Conservation (phyloP, 2,888 invertebrate genomes). For the Eledone cirrhosa region DNA sequence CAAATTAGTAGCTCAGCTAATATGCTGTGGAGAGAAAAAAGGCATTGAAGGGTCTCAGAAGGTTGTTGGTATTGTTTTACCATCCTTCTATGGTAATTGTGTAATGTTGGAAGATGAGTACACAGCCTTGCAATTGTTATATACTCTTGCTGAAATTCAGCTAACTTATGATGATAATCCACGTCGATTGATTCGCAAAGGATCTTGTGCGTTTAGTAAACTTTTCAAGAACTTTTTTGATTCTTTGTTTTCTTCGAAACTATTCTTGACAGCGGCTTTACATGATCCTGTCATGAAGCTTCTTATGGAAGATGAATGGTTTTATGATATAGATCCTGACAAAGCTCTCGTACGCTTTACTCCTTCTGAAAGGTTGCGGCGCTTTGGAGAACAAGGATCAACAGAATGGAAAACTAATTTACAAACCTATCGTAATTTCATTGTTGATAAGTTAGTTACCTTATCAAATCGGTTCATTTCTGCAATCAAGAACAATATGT, state of each 20-base stretch:
- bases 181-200: conserved; percentile 76
- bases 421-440: conserved; percentile 80
- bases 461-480: conserved; percentile 83
- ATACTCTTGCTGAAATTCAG: conserved; percentile 76
- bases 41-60: conserved; percentile 52
- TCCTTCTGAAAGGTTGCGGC: conserved; percentile 71
- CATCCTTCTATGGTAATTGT: conserved; percentile 75
- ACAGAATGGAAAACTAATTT: conserved; percentile 79
- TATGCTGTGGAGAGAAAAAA: conserved; percentile 70
- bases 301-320: conserved; percentile 88
- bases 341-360: conserved; percentile 77
- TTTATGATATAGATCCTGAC: conserved; percentile 89
- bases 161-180: conserved; percentile 76
- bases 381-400: conserved; percentile 82
- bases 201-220: conserved; percentile 85
- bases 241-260: conserved; percentile 86
- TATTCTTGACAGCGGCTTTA: conserved; percentile 91
- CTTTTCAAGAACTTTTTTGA: conserved; percentile 90
- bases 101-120: conserved; percentile 80
- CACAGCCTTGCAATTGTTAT: conserved; percentile 61
- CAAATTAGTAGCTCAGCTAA: conserved; percentile 76
- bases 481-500: conserved; percentile 84
- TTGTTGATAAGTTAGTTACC: conserved; percentile 78
- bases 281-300: conserved; percentile 90
- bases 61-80: conserved; percentile 42